Percentiles rank a stretch among this genome's conserved stretches.
These are phyloP conservation scores for Ligdia adustata DNA, from an alignment of 2,888 invertebrate genomes.

Conservation along the genomic window DNA sequence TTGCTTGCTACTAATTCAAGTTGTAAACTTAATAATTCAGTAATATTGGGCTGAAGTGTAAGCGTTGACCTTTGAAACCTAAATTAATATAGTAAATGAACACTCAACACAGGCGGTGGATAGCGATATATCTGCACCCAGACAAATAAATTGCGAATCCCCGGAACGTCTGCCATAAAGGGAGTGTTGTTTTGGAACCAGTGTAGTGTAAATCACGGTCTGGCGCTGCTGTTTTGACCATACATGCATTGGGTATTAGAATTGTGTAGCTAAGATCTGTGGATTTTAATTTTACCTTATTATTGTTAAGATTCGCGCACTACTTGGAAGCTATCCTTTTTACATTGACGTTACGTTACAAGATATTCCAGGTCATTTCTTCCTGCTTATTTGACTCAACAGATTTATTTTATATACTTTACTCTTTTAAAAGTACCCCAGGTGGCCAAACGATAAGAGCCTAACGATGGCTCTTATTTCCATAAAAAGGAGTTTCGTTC, in stretches of 20 bases:
- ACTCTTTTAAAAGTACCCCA: not conserved
- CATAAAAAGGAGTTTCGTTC: too few species aligned
- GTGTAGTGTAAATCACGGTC: constrained; percentile 65
- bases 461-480: constrained; percentile 1
- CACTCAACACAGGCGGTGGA: constrained; percentile 31
- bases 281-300: too few species aligned
- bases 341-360: not conserved
- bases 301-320: too few species aligned
- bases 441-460: not conserved
- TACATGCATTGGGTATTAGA: constrained; percentile 17
- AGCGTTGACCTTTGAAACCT: not conserved
- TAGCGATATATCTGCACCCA: constrained; percentile 53
- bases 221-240: constrained; percentile 47
- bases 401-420: too few species aligned
- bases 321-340: not conserved
- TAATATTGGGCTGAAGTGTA: not conserved
- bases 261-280: too few species aligned
- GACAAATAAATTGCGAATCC: constrained; percentile 66
- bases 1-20: not conserved
- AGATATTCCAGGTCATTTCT: too few species aligned
- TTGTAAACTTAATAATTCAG: not conserved
- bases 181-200: constrained; percentile 55
- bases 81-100: constrained; percentile 16
- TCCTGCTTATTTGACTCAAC: not conserved
- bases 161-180: constrained; percentile 62